These are phyloP conservation scores for Chrysomallon squamiferum DNA, from an alignment of 1,140 invertebrate species.

Conservation along the genomic window DNA sequence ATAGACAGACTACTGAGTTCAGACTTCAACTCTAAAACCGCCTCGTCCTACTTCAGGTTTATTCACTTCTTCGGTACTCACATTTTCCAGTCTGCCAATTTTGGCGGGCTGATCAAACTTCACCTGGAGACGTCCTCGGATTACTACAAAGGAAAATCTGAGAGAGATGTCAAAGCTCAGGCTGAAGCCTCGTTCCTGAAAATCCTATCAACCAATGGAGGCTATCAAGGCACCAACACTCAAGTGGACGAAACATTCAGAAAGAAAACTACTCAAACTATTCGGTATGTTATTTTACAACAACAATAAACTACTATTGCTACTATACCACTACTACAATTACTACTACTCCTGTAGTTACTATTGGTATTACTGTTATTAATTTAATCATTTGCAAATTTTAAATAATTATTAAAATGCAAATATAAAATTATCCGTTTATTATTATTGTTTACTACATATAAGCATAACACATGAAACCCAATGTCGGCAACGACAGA, in stretches of 20 bases:
- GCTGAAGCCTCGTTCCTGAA: conserved; percentile 25
- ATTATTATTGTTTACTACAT: no score
- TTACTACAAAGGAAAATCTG: conserved; percentile 9
- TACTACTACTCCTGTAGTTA: no score
- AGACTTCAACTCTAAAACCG: not conserved
- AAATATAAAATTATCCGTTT: no score
- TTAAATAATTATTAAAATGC: no score
- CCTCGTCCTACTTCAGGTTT: conserved; percentile 12
- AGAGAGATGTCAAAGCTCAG: conserved; percentile 7
- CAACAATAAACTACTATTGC: not conserved
- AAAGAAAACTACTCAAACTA: not conserved
- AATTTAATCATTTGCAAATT: no score
- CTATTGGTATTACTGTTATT: no score
- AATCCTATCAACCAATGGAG: conserved; percentile 12
- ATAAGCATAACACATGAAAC: no score
- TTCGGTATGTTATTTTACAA: not conserved
- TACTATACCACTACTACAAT: no score
- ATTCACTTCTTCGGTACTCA: conserved; percentile 24
- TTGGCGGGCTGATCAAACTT: conserved; percentile 16
- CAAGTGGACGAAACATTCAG: conserved; percentile 12
- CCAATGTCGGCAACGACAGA: no score
- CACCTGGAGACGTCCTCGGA: conserved; percentile 6
- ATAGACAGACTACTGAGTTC: not conserved
- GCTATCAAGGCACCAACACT: not conserved
- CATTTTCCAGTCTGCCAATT: conserved; percentile 15